A percentile compares a stretch with the other conserved stretches of the same genome.
These are phyloP conservation scores for Octonoba sinensis DNA, from an alignment of 2,888 invertebrate genomes.

Conservation along the genomic window DNA sequence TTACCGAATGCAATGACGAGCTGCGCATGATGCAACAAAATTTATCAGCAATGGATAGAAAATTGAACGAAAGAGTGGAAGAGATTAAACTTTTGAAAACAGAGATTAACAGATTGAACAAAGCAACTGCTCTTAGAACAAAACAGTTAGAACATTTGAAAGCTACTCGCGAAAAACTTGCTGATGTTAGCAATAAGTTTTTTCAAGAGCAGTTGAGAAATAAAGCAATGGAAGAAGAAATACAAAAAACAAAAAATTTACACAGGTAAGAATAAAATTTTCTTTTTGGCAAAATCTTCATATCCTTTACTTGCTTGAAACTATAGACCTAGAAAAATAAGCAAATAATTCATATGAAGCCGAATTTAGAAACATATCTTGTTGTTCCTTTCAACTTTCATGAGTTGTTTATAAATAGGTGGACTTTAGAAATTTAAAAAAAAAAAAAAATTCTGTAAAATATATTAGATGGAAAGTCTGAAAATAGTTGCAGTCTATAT, in stretches of 20 bases:
- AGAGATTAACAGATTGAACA: constrained; percentile 22
- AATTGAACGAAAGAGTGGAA: constrained; percentile 1
- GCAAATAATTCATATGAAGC: no score
- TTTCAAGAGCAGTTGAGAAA: constrained; percentile 12
- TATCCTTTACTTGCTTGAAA: no score
- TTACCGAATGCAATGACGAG: constrained; percentile 4
- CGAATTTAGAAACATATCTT: no score
- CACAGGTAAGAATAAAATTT: constrained; percentile 24
- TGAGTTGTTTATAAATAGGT: no score
- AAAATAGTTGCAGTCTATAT: no score
- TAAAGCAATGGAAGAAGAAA: constrained; percentile 38
- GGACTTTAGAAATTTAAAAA: no score
- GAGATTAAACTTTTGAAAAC: constrained; percentile 35
- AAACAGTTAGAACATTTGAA: constrained; percentile 7
- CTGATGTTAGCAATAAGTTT: not conserved
- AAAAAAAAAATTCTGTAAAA: no score
- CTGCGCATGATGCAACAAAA: constrained; percentile 14
- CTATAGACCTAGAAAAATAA: no score
- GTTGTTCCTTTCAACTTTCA: no score
- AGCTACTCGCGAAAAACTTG: constrained; percentile 18
- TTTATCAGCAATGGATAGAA: not conserved
- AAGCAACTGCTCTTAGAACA: not conserved
- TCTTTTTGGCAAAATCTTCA: no score
- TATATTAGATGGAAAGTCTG: no score
- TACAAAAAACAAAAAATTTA: constrained; percentile 38